A percentile compares a stretch with the other conserved stretches of the same genome.
Evolutionary conservation across 2,797 vertebrate species (phyloP).

Genomic region (Alcedo atthis): DNA sequence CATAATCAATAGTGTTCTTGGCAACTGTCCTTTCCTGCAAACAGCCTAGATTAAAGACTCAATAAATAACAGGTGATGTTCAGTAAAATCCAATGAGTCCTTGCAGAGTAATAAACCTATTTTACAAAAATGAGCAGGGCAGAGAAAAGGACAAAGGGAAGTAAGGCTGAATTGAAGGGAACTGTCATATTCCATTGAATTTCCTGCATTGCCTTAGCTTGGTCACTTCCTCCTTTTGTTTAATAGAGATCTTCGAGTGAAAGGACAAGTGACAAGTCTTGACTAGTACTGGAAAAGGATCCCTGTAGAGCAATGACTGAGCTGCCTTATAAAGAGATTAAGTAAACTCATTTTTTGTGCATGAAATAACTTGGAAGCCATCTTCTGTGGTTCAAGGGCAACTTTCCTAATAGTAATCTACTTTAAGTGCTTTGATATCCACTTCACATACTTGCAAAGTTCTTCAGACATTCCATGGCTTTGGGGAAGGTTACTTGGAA

Average conservation of each 20-base stretch:
- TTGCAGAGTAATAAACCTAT: not conserved
- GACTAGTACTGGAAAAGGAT: not conserved
- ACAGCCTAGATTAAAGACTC: not conserved
- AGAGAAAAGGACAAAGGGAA: constrained; percentile 35
- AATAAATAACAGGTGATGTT: not conserved
- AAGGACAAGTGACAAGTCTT: not conserved
- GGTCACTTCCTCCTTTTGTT: constrained; percentile 49
- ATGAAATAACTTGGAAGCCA: not conserved
- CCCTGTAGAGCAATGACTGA: not conserved
- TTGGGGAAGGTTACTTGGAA: not conserved
- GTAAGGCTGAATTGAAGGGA: constrained; percentile 18
- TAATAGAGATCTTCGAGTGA: not conserved
- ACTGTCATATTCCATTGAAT: not conserved
- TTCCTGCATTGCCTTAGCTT: constrained; percentile 20
- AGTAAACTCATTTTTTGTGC: not conserved
- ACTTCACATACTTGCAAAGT: not conserved
- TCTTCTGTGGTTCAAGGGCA: not conserved
- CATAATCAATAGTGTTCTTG: not conserved
- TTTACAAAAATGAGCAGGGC: not conserved
- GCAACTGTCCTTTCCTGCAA: not conserved
- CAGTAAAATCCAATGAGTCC: not conserved
- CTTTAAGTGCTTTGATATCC: rapidly evolving
- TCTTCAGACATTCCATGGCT: not conserved
- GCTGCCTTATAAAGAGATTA: not conserved
- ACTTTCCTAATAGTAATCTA: not conserved